Evolutionary conservation across 2,888 invertebrate genomes (phyloP).

Genomic region (Pristionchus maxplancki): DNA sequence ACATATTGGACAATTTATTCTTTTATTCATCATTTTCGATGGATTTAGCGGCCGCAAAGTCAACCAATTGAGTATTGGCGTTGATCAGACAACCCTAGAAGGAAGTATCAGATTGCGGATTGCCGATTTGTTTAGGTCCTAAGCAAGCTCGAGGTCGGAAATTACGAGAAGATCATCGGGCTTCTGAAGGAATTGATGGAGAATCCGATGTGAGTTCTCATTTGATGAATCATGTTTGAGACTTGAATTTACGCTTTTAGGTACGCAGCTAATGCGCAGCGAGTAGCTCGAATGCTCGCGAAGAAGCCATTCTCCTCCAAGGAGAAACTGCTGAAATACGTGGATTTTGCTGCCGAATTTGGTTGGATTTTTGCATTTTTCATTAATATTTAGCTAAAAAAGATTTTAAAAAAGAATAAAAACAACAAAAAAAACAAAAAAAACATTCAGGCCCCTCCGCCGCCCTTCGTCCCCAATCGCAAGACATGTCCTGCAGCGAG

Average conservation of each 20-base stretch:
- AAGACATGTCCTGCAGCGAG: slow-evolving; percentile 10
- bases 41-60: too few relatives aligned
- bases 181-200: slow-evolving; percentile 23
- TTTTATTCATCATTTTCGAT: too few relatives aligned
- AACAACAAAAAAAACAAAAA: too few relatives aligned
- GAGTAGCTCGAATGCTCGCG: slow-evolving; percentile 18
- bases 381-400: not conserved
- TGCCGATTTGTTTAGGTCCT: not conserved
- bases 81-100: too few relatives aligned
- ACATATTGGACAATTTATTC: too few relatives aligned
- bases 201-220: not conserved
- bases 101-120: too few relatives aligned
- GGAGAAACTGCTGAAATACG: slow-evolving; percentile 29
- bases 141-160: slow-evolving; percentile 29
- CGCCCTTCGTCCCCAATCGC: slow-evolving; percentile 20
- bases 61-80: too few relatives aligned
- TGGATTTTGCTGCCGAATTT: slow-evolving; percentile 21
- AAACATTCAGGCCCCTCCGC: slow-evolving; percentile 1
- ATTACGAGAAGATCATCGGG: not conserved
- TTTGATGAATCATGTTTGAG: not conserved
- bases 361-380: not conserved
- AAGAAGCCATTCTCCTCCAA: slow-evolving; percentile 33
- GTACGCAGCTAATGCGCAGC: not conserved
- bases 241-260: not conserved
- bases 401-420: too few relatives aligned